A percentile compares a stretch with the other conserved stretches of the same genome.
Conservation (phyloP, 23 tunicate species). For the Trididemnum miniatum region DNA sequence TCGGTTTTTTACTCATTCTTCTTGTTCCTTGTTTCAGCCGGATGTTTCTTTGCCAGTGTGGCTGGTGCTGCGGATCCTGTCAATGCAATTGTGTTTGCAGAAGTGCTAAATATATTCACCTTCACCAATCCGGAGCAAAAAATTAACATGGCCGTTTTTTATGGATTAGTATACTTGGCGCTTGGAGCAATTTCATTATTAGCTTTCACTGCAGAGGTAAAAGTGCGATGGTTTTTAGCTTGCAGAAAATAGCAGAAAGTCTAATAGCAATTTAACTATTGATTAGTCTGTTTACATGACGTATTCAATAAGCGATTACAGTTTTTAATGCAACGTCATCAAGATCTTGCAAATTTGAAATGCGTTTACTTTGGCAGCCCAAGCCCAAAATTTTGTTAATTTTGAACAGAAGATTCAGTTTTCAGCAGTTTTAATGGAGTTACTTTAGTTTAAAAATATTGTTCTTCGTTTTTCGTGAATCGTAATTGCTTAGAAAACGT, state of each 20-base stretch:
- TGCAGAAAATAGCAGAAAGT: background rate
- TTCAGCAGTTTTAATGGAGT: too few relatives aligned
- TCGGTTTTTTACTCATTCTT: too few relatives aligned
- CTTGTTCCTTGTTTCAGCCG: conserved; percentile 31
- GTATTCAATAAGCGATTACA: too few relatives aligned
- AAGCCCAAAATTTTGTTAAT: too few relatives aligned
- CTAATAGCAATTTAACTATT: background rate
- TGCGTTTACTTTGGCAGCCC: too few relatives aligned
- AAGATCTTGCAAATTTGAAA: too few relatives aligned
- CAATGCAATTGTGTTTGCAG: conserved; percentile 69
- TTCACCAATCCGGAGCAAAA: conserved; percentile 27
- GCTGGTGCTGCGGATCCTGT: conserved; percentile 74
- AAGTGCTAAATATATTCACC: conserved; percentile 50
- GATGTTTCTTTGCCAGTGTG: conserved; percentile 43
- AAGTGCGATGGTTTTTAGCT: background rate
- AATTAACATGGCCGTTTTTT: conserved; percentile 5
- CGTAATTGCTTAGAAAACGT: too few relatives aligned
- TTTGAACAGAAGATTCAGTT: too few relatives aligned
- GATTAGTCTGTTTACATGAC: too few relatives aligned
- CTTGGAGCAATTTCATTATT: conserved; percentile 50
- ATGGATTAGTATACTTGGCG: conserved; percentile 38
- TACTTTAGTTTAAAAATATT: too few relatives aligned
- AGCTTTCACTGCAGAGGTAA: conserved; percentile 41
- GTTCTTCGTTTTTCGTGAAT: too few relatives aligned
- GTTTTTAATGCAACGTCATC: too few relatives aligned